Conservation (phyloP, 1,140 invertebrate genomes). For the Alviniconcha marisindica region DNA sequence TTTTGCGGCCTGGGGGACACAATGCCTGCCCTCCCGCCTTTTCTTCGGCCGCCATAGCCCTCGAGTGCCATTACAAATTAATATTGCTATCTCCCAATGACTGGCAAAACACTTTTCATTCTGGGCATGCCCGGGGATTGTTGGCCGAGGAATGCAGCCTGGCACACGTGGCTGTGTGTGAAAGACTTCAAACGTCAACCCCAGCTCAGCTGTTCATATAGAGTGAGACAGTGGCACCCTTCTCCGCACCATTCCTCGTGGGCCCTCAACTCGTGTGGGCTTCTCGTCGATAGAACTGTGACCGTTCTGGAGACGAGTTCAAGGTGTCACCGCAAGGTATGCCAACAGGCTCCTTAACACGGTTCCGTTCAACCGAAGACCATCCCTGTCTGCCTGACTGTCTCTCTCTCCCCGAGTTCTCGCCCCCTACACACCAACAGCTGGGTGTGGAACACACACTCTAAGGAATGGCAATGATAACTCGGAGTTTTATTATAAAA, state of each 20-base stretch:
- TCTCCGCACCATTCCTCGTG: neutral
- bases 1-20: neutral
- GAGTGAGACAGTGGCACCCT: neutral
- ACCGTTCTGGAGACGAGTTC: neutral
- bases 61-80: constrained; percentile 8
- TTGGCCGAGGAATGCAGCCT: too few species aligned
- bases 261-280: neutral
- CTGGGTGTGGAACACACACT: neutral
- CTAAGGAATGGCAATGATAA: too few species aligned
- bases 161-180: constrained; percentile 1
- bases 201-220: neutral
- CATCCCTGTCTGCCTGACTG: too few species aligned
- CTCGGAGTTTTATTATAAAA: too few species aligned
- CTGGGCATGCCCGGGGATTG: neutral
- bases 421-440: neutral
- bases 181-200: neutral
- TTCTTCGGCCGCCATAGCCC: neutral
- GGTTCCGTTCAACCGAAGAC: neutral
- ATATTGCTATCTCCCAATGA: constrained; percentile 1
- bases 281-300: neutral
- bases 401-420: neutral
- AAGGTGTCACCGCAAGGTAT: neutral
- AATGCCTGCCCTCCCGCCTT: neutral
- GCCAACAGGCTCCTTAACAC: neutral
- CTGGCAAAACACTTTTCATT: neutral